A percentile compares a stretch with the other conserved stretches of the same genome.
These are phyloP conservation scores for Cynocephalus volans DNA, from an alignment of 2,113 vertebrate genomes.

Conservation along the genomic window DNA sequence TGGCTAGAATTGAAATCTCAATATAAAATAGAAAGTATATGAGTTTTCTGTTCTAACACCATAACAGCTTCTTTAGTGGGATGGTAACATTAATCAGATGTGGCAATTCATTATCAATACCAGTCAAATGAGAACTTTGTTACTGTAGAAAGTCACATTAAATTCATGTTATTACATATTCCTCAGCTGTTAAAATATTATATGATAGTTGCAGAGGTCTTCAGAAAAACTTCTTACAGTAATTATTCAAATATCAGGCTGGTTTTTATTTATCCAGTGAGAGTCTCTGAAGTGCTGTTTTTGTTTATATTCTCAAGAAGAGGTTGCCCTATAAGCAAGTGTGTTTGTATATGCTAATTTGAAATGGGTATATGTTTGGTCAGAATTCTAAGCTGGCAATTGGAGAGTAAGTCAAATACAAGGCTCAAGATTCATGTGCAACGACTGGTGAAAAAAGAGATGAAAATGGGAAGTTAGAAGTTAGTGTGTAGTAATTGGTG, in stretches of 20 bases:
- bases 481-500: neutral
- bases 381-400: constrained; percentile 48
- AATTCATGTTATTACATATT: constrained; percentile 18
- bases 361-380: constrained; percentile 50
- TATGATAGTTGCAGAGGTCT: neutral
- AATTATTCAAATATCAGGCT: constrained; percentile 43
- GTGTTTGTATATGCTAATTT: constrained; percentile 29
- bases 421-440: neutral
- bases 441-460: neutral
- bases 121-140: constrained; percentile 61
- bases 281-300: neutral
- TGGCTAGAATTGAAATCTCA: constrained; percentile 37
- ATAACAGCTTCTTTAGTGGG: neutral
- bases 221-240: neutral
- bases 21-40: constrained; percentile 46
- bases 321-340: neutral
- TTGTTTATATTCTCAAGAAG: neutral
- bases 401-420: constrained; percentile 20
- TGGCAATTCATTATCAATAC: constrained; percentile 53
- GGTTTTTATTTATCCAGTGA: constrained; percentile 18
- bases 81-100: constrained; percentile 53
- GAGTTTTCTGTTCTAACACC: constrained; percentile 53
- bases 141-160: neutral
- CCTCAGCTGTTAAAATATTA: constrained; percentile 59
- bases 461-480: neutral